These are phyloP conservation scores for Dolichomitus sp. DNA, from an alignment of 2,888 invertebrate species.

Conservation along the genomic window DNA sequence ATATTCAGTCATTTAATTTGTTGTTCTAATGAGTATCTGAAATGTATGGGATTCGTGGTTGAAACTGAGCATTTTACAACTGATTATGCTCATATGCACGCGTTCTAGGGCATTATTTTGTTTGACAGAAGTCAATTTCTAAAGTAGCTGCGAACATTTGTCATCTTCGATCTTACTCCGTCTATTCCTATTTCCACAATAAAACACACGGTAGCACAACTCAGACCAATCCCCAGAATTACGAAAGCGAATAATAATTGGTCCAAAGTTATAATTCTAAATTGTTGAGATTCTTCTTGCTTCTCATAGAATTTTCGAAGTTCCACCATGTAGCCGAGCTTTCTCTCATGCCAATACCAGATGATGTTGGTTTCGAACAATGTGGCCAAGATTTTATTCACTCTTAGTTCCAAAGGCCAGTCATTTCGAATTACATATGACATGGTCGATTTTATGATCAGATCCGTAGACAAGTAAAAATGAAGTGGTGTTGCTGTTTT, in stretches of 20 bases:
- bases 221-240: background rate
- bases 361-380: constrained; percentile 8
- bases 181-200: background rate
- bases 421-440: constrained; percentile 14
- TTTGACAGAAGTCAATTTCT: background rate
- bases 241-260: background rate
- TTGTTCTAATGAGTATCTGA: no score
- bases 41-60: background rate
- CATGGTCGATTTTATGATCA: background rate
- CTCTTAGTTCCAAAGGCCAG: constrained; percentile 27
- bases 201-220: background rate
- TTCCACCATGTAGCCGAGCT: background rate
- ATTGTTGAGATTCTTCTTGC: background rate
- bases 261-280: background rate
- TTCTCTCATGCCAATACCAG: background rate
- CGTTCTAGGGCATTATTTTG: background rate
- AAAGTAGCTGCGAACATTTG: no score
- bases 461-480: background rate
- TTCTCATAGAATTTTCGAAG: background rate
- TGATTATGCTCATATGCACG: background rate
- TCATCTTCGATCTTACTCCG: no score
- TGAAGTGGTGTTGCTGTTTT: background rate
- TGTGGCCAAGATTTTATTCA: background rate
- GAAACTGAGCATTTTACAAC: background rate
- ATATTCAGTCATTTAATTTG: no score